phyloP scores from a whole-genome alignment of 1,140 invertebrate species.

The Solen grandis region DNA sequence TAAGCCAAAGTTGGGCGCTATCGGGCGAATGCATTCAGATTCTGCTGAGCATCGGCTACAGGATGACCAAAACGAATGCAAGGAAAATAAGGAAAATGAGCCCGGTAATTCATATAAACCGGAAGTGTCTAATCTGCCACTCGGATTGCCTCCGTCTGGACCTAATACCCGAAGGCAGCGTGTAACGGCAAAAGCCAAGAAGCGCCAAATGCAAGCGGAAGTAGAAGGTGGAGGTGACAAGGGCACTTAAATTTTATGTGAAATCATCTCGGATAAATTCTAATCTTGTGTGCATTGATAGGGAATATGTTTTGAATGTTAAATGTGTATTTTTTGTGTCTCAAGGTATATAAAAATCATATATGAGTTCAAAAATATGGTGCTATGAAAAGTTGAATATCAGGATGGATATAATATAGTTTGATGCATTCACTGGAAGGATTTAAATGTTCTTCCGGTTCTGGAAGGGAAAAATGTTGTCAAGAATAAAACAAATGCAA shows the following conservation, averaged over 20 bases:
- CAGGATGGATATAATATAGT: no score
- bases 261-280: no score
- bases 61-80: conserved; percentile 22
- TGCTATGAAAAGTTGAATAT: no score
- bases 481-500: no score
- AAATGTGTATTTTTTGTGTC: no score
- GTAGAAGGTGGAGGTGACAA: not conserved
- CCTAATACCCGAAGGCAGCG: conserved; percentile 63
- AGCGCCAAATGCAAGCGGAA: conserved; percentile 68
- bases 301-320: no score
- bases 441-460: no score
- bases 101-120: conserved; percentile 36
- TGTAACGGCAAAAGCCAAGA: conserved; percentile 76
- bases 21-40: conserved; percentile 34
- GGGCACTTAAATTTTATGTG: not conserved
- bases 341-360: no score
- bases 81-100: conserved; percentile 61
- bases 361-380: no score
- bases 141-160: conserved; percentile 60
- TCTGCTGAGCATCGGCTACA: conserved; percentile 37
- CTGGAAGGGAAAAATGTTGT: no score
- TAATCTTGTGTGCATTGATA: no score
- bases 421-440: no score
- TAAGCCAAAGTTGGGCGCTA: conserved; percentile 10
- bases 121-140: conserved; percentile 16